These are phyloP conservation scores for Cygnus olor DNA, from an alignment of 2,797 vertebrate genomes.

Conservation along the genomic window DNA sequence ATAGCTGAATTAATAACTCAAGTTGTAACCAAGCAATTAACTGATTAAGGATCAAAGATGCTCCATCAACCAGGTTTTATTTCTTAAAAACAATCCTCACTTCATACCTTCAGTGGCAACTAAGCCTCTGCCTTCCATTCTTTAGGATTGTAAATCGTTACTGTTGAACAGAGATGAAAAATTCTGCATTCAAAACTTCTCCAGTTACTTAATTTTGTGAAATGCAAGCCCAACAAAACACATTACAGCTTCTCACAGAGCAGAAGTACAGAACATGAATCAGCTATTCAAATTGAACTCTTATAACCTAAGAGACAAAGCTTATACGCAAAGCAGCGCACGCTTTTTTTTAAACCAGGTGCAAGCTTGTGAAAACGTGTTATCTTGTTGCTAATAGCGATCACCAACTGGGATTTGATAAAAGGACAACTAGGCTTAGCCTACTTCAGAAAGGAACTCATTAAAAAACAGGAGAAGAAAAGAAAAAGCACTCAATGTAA, in stretches of 20 bases:
- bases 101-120: neutral
- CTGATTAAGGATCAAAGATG: neutral
- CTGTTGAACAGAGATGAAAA: neutral
- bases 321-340: slow-evolving; percentile 22
- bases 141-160: neutral
- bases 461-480: slow-evolving; percentile 28
- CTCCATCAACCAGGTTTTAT: neutral
- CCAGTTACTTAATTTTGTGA: neutral
- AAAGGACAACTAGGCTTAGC: slow-evolving; percentile 59
- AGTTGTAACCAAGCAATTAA: slow-evolving; percentile 1
- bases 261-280: neutral
- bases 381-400: slow-evolving; percentile 48
- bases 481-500: slow-evolving; percentile 17
- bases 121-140: neutral
- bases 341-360: neutral
- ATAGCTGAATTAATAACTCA: neutral
- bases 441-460: slow-evolving; percentile 33
- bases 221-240: slow-evolving; percentile 16
- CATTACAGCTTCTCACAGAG: neutral
- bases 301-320: slow-evolving; percentile 39
- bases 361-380: slow-evolving; percentile 49
- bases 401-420: slow-evolving; percentile 61
- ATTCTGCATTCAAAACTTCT: neutral
- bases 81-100: neutral
- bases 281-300: slow-evolving; percentile 18